Evolutionary conservation across 2,888 invertebrate genomes (phyloP), one percentile per base, ranked within the genome.

Genomic region (Carterocephalus palaemon): DNA sequence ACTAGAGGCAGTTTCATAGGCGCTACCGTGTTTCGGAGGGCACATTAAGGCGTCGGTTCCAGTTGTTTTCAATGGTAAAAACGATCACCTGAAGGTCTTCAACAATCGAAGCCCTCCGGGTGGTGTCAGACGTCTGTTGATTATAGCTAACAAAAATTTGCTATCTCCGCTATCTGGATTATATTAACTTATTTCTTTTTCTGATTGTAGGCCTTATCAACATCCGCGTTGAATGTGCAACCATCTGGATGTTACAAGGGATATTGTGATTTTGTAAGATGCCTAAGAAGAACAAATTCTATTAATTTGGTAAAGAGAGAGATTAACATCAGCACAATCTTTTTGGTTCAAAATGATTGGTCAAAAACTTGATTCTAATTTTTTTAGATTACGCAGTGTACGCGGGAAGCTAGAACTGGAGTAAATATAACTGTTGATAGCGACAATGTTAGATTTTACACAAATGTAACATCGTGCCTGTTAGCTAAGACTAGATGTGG

Each of bases 391-490:
- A 83, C 79, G 4, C 85, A 88, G 51, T 89, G 89, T 49, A 88
- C 88, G 4, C 70, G 85, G 45, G 88, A 88, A 73, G 83, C 88
- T 2, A 77, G 85, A 56, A 82, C 81, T 3, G 82, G 87, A 15
- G 74, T 89, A 17, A 80, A 85, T 48, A 77, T 88, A 47, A 76
- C 81, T 10, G 37, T 80, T 8, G 88, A 88, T 54, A 74, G 70
- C 8, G 88, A 89, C 51, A 89, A 88, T 57, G 74, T 89, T n/a
- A 63, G 75, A 19, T 88, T 89, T 58, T 90, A 80, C 59, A 89
- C 88, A 16, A 92, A 92, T 62, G 88, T 91, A 19, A 91, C 91
- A 2, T 89, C 91, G 5, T 92, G 92, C 62, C 87, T 92, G 48
- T 67, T 92, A 46, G 90, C 92, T 1, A 89, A 88, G 59, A 73